Evolutionary conservation across 92 coral and sea anemone species (phyloP), one percentile per base, ranked within the genome.

Genomic region (Umimayanthus chanpuru): DNA sequence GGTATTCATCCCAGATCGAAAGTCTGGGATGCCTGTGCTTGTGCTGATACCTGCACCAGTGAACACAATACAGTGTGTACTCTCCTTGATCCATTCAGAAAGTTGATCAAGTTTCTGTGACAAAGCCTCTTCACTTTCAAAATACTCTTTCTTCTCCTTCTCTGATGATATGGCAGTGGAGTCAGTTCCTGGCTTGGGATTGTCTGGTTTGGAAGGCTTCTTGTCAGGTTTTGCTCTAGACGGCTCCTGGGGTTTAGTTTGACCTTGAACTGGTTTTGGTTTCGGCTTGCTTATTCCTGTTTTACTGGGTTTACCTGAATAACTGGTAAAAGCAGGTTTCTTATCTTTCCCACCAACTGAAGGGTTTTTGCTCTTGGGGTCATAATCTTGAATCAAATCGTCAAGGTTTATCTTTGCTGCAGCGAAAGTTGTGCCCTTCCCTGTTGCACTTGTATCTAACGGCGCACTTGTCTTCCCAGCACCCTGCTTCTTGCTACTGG

Each of bases 31-130:
- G 9, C 97, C 97, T 30, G 95, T 89, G 53, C 97, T 94, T 7
- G 97, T 94, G 70, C 97, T 94, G 26, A 94, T 88, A 23, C 97
- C 97, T 10, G 97, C 97, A 1, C 97, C 97, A 14, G 97, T 94
- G 58, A 94, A 94, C 18, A 89, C 91, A 43, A 94, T 89, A 47
- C 94, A 94, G 78, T 94, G 89, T 6, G 85, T 88, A 83, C 97
- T 94, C 39, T 92, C 91, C 30, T 75, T 74, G 15, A 94, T 89
- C 97, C 97, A 94, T 50, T 76, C 29, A 26, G 88, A 81, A 30
- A 94, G 92, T 4, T 73, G 61, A 20, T 89, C 90, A 40, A 91
- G 88, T 74, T 94, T 94, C 18, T 67, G 71, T 9, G 76, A 55
- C 79, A 94, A 76, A 18, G 40, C 89, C 49, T 89, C 93, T 71